Percentiles rank a stretch among this genome's conserved stretches.
Conservation (phyloP, 2,888 invertebrate species). For the Pachliopta kotzebuea region DNA sequence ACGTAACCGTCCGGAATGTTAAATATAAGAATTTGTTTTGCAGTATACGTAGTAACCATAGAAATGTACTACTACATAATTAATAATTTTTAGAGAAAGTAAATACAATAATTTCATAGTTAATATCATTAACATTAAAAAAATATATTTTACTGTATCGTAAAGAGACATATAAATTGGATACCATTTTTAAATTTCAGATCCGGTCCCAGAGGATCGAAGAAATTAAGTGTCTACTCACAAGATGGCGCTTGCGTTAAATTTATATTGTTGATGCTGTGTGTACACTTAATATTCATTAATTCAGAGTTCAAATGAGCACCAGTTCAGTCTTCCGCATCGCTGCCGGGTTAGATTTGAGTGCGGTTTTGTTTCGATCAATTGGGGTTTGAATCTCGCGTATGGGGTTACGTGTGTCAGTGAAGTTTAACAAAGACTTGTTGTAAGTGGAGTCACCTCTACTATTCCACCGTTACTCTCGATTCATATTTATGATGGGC, state of each 20-base stretch:
- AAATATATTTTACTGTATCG: background rate
- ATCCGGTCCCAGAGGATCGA: slow-evolving; percentile 37
- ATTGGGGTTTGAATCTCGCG: slow-evolving; percentile 30
- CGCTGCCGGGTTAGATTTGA: slow-evolving; percentile 45
- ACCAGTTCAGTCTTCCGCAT: slow-evolving; percentile 53
- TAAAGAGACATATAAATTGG: background rate
- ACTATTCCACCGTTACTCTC: too few species aligned
- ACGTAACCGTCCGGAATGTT: slow-evolving; percentile 55
- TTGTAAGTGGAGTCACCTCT: too few species aligned
- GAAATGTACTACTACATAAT: slow-evolving; percentile 19
- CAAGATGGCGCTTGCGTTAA: slow-evolving; percentile 44
- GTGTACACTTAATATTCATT: slow-evolving; percentile 72
- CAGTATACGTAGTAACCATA: slow-evolving; percentile 11
- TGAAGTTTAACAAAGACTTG: background rate
- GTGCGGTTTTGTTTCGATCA: slow-evolving; percentile 46
- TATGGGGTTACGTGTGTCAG: background rate
- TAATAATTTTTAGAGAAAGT: background rate
- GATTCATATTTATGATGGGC: too few species aligned
- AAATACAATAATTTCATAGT: background rate
- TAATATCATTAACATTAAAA: too few species aligned
- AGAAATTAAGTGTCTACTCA: slow-evolving; percentile 47
- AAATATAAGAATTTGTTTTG: slow-evolving; percentile 33
- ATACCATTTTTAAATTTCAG: slow-evolving; percentile 29
- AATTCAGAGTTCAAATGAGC: slow-evolving; percentile 52
- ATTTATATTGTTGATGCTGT: slow-evolving; percentile 38